These are phyloP conservation scores for Monochamus alternatus DNA, from an alignment of 2,888 invertebrate genomes.

Conservation along the genomic window DNA sequence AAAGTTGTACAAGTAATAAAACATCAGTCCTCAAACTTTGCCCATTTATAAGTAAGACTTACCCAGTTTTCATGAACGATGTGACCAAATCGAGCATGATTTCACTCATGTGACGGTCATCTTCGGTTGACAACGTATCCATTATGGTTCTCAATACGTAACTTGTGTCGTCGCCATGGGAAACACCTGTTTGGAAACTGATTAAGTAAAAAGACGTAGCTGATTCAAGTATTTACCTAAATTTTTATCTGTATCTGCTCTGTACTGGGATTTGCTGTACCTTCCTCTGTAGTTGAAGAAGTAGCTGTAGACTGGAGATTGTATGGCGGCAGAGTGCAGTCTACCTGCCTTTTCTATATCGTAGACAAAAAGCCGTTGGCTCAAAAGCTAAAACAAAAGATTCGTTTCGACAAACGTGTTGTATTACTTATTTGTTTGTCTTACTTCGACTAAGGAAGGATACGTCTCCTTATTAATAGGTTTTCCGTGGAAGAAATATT, in stretches of 20 bases:
- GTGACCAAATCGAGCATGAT: slow-evolving; percentile 73
- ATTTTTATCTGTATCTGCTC: slow-evolving; percentile 73
- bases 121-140: slow-evolving; percentile 65
- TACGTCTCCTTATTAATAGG: slow-evolving; percentile 61
- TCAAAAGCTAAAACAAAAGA: slow-evolving; percentile 69
- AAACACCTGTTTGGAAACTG: no score
- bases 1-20: no score
- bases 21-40: no score
- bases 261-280: slow-evolving; percentile 74
- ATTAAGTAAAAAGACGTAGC: neutral
- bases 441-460: slow-evolving; percentile 52
- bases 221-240: slow-evolving; percentile 71
- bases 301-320: slow-evolving; percentile 78
- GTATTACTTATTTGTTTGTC: neutral
- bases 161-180: slow-evolving; percentile 74
- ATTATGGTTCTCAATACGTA: slow-evolving; percentile 71
- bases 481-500: slow-evolving; percentile 64
- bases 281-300: slow-evolving; percentile 77
- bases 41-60: slow-evolving; percentile 52
- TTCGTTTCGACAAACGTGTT: neutral
- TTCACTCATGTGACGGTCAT: slow-evolving; percentile 72
- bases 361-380: slow-evolving; percentile 78
- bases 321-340: slow-evolving; percentile 74
- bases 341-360: slow-evolving; percentile 77
- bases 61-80: slow-evolving; percentile 77